Percentiles rank a stretch among this genome's conserved stretches.
Evolutionary conservation across 2,888 invertebrate genomes (phyloP).

Genomic region (Agonopterix alstromeriana): DNA sequence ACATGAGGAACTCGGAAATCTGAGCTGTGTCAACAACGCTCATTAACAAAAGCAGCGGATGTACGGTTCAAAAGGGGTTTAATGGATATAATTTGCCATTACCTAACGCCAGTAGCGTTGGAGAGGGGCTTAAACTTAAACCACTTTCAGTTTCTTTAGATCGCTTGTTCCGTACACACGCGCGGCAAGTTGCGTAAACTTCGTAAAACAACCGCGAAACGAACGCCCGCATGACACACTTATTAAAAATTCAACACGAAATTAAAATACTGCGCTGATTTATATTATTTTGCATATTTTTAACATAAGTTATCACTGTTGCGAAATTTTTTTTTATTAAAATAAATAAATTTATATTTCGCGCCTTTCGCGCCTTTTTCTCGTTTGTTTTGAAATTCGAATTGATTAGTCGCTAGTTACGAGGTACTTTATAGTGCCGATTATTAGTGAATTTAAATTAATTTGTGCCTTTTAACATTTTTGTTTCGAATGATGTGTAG

Average conservation of each 20-base stretch:
- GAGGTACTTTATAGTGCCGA: slow-evolving; percentile 12
- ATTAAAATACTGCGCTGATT: slow-evolving; percentile 9
- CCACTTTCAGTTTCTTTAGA: slow-evolving; percentile 68
- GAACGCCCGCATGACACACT: slow-evolving; percentile 55
- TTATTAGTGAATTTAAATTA: slow-evolving; percentile 12
- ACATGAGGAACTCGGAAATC: slow-evolving; percentile 16
- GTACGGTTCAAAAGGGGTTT: slow-evolving; percentile 42
- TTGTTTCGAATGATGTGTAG: slow-evolving; percentile 37
- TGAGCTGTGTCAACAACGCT: slow-evolving; percentile 23
- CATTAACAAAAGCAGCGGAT: slow-evolving; percentile 33
- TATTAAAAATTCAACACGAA: slow-evolving; percentile 24
- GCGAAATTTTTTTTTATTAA: slow-evolving; percentile 1
- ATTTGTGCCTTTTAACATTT: slow-evolving; percentile 23
- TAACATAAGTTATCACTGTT: slow-evolving; percentile 4
- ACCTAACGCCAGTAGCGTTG: slow-evolving; percentile 38
- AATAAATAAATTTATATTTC: slow-evolving; percentile 17
- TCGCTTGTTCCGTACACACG: slow-evolving; percentile 47
- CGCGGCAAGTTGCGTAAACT: slow-evolving; percentile 32
- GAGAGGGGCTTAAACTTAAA: slow-evolving; percentile 28
- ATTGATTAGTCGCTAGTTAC: slow-evolving; percentile 10
- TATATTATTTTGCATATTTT: slow-evolving; percentile 2
- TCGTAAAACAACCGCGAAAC: slow-evolving; percentile 29
- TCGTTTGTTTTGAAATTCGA: slow-evolving; percentile 14
- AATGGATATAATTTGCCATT: slow-evolving; percentile 42
- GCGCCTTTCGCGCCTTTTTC: slow-evolving; percentile 17